Evolutionary conservation across 1,140 invertebrate species (phyloP).

Genomic region (Eriosoma lanigerum): DNA sequence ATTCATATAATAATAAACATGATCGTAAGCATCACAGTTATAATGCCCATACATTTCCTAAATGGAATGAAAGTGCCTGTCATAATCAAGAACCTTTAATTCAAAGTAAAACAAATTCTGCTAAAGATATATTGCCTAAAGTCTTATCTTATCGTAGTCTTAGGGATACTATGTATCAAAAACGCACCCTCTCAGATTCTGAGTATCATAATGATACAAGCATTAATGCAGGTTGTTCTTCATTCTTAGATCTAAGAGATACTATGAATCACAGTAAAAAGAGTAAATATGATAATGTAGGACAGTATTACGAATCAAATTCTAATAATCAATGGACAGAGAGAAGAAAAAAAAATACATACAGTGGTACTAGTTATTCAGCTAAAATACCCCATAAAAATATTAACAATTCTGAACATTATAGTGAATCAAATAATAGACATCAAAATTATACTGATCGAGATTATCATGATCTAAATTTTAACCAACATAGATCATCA

Average conservation of each 20-base stretch:
- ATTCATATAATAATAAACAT: constrained; percentile 18
- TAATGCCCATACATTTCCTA: neutral
- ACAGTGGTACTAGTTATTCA: neutral
- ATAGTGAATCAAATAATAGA: neutral
- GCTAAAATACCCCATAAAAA: neutral
- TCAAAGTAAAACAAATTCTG: neutral
- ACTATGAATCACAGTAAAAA: neutral
- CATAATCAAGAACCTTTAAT: neutral
- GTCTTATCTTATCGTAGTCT: constrained; percentile 36
- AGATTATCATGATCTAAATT: constrained; percentile 13
- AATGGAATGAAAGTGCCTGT: neutral
- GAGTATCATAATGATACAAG: constrained; percentile 3
- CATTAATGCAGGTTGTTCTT: neutral
- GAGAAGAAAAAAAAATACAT: neutral
- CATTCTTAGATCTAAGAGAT: constrained; percentile 31
- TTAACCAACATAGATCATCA: neutral
- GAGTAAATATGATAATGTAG: neutral
- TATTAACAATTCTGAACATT: neutral
- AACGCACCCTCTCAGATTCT: neutral
- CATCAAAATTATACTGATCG: constrained; percentile 1
- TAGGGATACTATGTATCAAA: constrained; percentile 12
- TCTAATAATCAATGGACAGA: neutral
- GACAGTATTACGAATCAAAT: constrained; percentile 1
- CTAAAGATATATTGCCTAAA: neutral
- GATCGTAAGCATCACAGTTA: neutral